Percentiles rank a stretch among this genome's conserved stretches.
phyloP scores from a whole-genome alignment of 2,797 vertebrate genomes.

The Pteronotus mesoamericanus region DNA sequence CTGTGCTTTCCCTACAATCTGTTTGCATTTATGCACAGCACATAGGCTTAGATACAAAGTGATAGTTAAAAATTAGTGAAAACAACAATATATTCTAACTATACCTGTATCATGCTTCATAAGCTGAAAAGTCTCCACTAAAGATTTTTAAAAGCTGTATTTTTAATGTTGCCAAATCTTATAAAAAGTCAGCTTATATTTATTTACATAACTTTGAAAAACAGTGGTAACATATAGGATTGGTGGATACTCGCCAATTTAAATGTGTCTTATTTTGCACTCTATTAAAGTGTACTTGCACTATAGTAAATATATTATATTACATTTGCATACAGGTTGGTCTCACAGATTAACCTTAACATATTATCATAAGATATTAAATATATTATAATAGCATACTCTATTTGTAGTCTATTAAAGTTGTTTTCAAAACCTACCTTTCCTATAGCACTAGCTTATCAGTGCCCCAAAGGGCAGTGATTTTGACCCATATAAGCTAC shows the following conservation, averaged over 20 bases:
- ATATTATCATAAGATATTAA: neutral
- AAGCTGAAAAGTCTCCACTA: neutral
- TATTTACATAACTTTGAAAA: neutral
- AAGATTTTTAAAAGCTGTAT: neutral
- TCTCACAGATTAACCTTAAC: neutral
- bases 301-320: neutral
- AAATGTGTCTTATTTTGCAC: neutral
- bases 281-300: neutral
- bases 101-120: neutral
- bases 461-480: neutral
- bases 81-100: neutral
- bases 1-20: neutral
- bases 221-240: neutral
- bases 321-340: neutral
- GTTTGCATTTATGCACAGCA: neutral
- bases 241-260: neutral
- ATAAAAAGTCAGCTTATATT: neutral
- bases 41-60: neutral
- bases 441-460: neutral
- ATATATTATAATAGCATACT: neutral
- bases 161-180: neutral
- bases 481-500: neutral
- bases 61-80: neutral
- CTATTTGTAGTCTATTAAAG: neutral
- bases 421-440: neutral